Percentiles rank a stretch among this genome's conserved stretches.
phyloP scores from a whole-genome alignment of 2,113 vertebrate species.

The Alligator mississippiensis region DNA sequence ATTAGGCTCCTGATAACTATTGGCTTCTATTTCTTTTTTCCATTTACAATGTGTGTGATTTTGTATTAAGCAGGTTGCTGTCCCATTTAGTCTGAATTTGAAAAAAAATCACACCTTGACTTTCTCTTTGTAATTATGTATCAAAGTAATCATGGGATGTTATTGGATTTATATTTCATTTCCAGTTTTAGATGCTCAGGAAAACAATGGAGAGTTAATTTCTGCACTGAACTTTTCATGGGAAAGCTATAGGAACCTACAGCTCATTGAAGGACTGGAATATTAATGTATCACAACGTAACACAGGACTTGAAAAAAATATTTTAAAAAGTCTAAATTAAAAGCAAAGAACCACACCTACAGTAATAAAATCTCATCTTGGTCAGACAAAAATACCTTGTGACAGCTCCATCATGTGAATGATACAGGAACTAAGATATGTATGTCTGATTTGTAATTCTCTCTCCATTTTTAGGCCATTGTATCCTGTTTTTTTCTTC shows the following conservation, averaged over 20 bases:
- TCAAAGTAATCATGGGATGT: not conserved
- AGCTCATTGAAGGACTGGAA: not conserved
- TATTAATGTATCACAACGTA: not conserved
- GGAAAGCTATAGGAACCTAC: not conserved
- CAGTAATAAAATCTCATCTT: not conserved
- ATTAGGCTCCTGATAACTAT: not conserved
- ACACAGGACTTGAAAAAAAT: not conserved
- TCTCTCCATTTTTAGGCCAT: not conserved
- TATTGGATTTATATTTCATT: not conserved
- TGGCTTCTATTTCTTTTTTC: not conserved
- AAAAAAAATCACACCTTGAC: not conserved
- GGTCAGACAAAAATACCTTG: not conserved
- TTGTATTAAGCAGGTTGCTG: not conserved
- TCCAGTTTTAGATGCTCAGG: not conserved
- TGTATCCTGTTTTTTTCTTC: conserved; percentile 15
- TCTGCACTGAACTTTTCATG: not conserved
- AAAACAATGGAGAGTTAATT: not conserved
- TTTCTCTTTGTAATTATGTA: not conserved
- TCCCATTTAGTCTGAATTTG: not conserved
- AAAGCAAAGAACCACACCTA: not conserved
- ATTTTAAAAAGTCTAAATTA: not conserved
- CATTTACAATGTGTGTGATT: not conserved
- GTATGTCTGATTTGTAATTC: not conserved
- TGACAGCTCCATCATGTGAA: not conserved
- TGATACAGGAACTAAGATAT: not conserved